Conservation (phyloP, 2,888 invertebrate species). For the Melanchra persicariae region DNA sequence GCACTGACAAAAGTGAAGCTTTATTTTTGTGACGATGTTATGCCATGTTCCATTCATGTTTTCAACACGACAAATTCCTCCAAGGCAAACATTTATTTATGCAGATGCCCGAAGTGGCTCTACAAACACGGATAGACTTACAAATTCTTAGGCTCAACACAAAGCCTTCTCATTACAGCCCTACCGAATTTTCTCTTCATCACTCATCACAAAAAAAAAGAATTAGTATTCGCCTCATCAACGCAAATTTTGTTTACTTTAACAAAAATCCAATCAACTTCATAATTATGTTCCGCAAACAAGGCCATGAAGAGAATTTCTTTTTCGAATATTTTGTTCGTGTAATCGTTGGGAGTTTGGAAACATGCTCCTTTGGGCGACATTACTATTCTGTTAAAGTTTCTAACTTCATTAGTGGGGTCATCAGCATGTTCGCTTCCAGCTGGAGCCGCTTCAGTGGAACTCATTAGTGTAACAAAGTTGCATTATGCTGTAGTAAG, state of each 20-base stretch:
- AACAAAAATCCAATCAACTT: slow-evolving; percentile 52
- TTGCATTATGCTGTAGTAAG: slow-evolving; percentile 59
- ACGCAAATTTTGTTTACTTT: slow-evolving; percentile 44
- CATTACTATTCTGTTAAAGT: slow-evolving; percentile 57
- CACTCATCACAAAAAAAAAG: slow-evolving; percentile 24
- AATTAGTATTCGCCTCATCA: slow-evolving; percentile 43
- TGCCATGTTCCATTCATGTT: slow-evolving; percentile 1
- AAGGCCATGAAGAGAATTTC: slow-evolving; percentile 34
- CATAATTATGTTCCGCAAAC: slow-evolving; percentile 55
- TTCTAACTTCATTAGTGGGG: slow-evolving; percentile 55
- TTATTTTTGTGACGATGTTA: neutral
- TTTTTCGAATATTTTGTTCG: slow-evolving; percentile 18
- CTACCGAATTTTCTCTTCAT: slow-evolving; percentile 18
- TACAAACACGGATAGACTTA: slow-evolving; percentile 41
- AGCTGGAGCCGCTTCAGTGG: slow-evolving; percentile 33
- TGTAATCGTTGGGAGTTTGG: slow-evolving; percentile 36
- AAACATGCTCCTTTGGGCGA: slow-evolving; percentile 35
- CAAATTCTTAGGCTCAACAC: slow-evolving; percentile 53
- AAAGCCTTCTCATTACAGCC: slow-evolving; percentile 36
- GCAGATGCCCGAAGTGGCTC: slow-evolving; percentile 12
- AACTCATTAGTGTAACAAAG: slow-evolving; percentile 60
- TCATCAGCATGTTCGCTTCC: slow-evolving; percentile 35
- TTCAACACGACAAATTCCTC: neutral
- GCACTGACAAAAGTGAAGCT: neutral
- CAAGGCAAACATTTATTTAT: slow-evolving; percentile 47